These are phyloP conservation scores for Steinernema hermaphroditum DNA, from an alignment of 2,888 invertebrate genomes.

Conservation along the genomic window DNA sequence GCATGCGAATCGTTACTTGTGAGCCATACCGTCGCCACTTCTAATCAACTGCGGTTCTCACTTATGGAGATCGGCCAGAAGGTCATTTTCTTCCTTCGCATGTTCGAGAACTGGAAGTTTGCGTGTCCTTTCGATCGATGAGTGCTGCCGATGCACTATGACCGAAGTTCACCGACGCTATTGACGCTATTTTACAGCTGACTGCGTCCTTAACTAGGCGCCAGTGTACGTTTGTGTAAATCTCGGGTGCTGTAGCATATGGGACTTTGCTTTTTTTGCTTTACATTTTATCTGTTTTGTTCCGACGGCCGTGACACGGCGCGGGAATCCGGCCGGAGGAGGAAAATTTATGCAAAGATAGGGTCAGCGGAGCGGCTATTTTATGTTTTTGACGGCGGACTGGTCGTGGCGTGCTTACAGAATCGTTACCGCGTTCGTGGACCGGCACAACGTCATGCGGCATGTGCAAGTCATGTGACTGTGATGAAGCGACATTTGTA, in stretches of 20 bases:
- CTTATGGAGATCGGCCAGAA: too few species aligned
- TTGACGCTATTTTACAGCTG: background rate
- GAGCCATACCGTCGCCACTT: background rate
- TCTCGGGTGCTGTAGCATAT: too few species aligned
- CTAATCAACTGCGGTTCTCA: background rate
- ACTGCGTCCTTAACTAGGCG: too few species aligned
- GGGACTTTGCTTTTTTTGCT: too few species aligned
- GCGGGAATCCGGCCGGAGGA: too few species aligned
- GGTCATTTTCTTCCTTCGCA: too few species aligned
- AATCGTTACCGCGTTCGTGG: conserved; percentile 5
- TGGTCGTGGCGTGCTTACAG: background rate
- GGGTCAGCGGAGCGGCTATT: background rate
- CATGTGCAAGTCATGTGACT: background rate
- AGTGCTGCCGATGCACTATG: background rate
- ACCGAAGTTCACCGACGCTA: background rate
- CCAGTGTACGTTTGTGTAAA: too few species aligned
- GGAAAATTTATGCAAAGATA: conserved; percentile 17
- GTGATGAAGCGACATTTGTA: background rate
- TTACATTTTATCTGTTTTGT: too few species aligned
- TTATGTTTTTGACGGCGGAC: background rate
- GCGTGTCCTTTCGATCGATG: conserved; percentile 23
- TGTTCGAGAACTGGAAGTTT: background rate
- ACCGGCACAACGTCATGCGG: background rate
- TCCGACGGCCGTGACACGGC: too few species aligned
- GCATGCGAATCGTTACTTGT: too few species aligned